Evolutionary conservation across 1,140 invertebrate genomes (phyloP).

Genomic region (Anoplophora glabripennis): DNA sequence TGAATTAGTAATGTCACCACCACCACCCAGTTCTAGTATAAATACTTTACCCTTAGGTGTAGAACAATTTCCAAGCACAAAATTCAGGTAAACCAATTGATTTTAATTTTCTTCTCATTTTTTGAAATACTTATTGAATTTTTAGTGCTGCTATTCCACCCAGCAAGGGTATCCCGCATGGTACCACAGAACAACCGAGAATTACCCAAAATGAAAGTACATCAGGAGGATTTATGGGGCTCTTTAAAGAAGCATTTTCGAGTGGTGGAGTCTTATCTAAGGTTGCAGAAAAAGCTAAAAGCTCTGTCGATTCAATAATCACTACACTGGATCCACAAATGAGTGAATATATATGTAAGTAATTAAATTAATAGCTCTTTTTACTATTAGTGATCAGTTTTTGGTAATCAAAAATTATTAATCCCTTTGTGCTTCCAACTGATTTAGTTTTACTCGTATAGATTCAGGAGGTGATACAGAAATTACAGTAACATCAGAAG

Average conservation of each 20-base stretch:
- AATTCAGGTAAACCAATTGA: constrained; percentile 39
- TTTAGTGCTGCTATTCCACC: constrained; percentile 57
- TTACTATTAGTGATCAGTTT: background rate
- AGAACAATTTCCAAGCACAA: constrained; percentile 39
- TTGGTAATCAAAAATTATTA: background rate
- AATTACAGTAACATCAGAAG: constrained; percentile 73
- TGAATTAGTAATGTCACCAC: no score
- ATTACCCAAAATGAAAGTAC: constrained; percentile 46
- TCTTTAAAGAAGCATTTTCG: constrained; percentile 58
- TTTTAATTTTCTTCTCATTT: background rate
- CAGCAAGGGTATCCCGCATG: constrained; percentile 54
- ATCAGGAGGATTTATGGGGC: constrained; percentile 55
- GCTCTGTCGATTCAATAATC: constrained; percentile 80
- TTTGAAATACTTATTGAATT: no score
- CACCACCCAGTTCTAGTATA: constrained; percentile 7
- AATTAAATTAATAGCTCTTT: background rate
- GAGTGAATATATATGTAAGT: constrained; percentile 80
- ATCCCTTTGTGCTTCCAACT: background rate
- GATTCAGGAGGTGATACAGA: constrained; percentile 76
- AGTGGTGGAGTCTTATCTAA: constrained; percentile 52
- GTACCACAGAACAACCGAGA: constrained; percentile 48
- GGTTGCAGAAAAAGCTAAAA: constrained; percentile 79
- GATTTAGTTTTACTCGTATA: constrained; percentile 48
- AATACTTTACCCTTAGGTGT: constrained; percentile 18
- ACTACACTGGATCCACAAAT: constrained; percentile 88